Evolutionary conservation across 2,888 invertebrate species (phyloP).

Genomic region (Spialia ferax): DNA sequence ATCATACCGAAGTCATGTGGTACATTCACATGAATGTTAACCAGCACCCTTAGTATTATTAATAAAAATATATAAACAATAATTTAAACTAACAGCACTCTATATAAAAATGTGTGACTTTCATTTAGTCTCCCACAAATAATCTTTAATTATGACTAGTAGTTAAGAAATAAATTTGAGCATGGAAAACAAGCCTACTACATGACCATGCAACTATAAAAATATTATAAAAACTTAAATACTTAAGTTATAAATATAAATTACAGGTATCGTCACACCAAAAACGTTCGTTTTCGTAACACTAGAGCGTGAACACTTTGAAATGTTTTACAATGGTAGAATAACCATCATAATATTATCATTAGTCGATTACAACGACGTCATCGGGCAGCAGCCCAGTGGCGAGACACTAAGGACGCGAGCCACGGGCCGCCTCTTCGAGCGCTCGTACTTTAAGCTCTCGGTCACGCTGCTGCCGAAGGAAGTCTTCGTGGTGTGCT

Average conservation of each 20-base stretch:
- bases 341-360: conserved; percentile 42
- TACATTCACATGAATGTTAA: conserved; percentile 64
- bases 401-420: conserved; percentile 69
- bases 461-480: conserved; percentile 93
- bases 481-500: conserved; percentile 83
- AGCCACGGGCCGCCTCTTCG: conserved; percentile 93
- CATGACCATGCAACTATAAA: conserved; percentile 83
- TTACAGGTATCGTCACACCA: conserved; percentile 73
- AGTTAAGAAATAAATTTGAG: conserved; percentile 84
- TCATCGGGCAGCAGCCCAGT: conserved; percentile 52
- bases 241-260: conserved; percentile 77
- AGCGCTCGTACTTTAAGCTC: conserved; percentile 95
- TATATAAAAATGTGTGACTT: conserved; percentile 63
- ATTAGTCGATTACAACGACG: conserved; percentile 56
- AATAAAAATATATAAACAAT: conserved; percentile 59
- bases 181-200: conserved; percentile 83
- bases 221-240: conserved; percentile 75
- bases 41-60: conserved; percentile 66
- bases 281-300: conserved; percentile 52
- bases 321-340: conserved; percentile 50
- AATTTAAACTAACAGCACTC: conserved; percentile 71
- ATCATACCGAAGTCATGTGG: conserved; percentile 61
- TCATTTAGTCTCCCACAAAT: conserved; percentile 65
- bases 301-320: conserved; percentile 59
- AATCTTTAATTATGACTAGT: conserved; percentile 82